Percentiles rank a stretch among this genome's conserved stretches.
phyloP scores from a whole-genome alignment of 2,113 vertebrate species.

The Nyctibius bracteatus region DNA sequence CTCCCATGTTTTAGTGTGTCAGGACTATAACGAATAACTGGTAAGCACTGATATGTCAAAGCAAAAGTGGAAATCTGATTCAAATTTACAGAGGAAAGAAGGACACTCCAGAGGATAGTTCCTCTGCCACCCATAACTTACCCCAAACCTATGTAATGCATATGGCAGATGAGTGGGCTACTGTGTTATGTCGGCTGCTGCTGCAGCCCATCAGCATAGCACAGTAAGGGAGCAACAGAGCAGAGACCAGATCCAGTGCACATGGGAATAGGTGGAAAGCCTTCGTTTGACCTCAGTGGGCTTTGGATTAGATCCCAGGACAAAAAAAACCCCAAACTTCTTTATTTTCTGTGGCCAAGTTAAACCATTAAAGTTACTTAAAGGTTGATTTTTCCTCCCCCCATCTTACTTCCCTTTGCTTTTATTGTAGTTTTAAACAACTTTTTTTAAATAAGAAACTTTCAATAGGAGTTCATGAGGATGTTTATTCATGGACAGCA shows the following conservation, averaged over 20 bases:
- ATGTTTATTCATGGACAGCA: slow-evolving; percentile 54
- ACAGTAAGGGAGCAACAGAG: background rate
- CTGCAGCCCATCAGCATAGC: background rate
- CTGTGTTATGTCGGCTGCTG: background rate
- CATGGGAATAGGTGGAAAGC: slow-evolving; percentile 12
- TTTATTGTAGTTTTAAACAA: slow-evolving; percentile 35
- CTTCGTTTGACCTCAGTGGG: slow-evolving; percentile 5
- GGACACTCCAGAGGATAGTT: background rate
- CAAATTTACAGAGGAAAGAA: background rate
- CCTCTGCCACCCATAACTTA: background rate
- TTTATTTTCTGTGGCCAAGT: slow-evolving; percentile 40
- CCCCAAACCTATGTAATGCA: background rate
- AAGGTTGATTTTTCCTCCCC: background rate
- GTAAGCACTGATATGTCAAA: background rate
- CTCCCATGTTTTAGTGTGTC: background rate
- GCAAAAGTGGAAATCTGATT: background rate
- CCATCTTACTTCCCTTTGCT: slow-evolving; percentile 17
- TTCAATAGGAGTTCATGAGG: slow-evolving; percentile 27
- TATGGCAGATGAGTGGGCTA: background rate
- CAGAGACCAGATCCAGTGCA: background rate
- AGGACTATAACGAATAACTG: background rate
- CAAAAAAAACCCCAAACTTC: background rate
- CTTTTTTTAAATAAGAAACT: background rate
- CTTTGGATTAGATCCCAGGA: slow-evolving; percentile 33
- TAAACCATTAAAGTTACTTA: slow-evolving; percentile 25